Base-by-base conservation (phyloP, 2,113 vertebrate species). In the Butorides virescens region DNA sequence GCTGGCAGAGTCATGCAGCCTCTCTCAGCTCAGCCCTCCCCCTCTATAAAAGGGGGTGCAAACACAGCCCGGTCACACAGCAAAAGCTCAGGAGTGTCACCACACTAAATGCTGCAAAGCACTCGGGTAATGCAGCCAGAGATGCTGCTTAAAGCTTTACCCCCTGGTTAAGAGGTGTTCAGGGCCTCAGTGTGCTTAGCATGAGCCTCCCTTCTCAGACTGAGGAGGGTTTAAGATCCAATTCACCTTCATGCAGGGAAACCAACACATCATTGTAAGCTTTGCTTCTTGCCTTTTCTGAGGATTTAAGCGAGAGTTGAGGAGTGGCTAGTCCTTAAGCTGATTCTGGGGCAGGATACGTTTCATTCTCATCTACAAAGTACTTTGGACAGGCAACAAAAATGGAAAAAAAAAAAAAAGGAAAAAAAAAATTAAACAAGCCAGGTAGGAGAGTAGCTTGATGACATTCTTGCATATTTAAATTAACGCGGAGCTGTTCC, bases 381-480 rank as follows among this genome's bases (percentile, higher is more conserved):
- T 49, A 65, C 29, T 79, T 80, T 1, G 3, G 29, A 50, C 23
- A 79, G 58, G 13, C 44, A 82, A 70, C 20, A 86, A 79, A 78
- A 86, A 13, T 1, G 5, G 50, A 74, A 26, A 32, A 32, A 53
- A 58, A 74, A 26, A 27, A 29, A 78, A 78, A n/a, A 15, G 4
- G 1, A 0, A 0, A 10, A 29, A 52, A 52, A 47, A 9, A 37
- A 32, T 19, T 18, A 77, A 61, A 44, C 26, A 47, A 22, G 17
- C 6, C 71, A 78, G 39, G n/a, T 53, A 78, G 39, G 34, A 46
- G 15, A 90, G 36, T 21, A 76, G 74, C 62, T 68, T 79, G 39
- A 88, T 65, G 12, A 79, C 66, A 79, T 93, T 82, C 78, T 83
- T 88, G 53, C 49, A 63, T 84, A 78, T 42, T 66, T 78, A 92